Evolutionary conservation across 2,113 vertebrate species (phyloP).

Genomic region (Catagonus wagneri): DNA sequence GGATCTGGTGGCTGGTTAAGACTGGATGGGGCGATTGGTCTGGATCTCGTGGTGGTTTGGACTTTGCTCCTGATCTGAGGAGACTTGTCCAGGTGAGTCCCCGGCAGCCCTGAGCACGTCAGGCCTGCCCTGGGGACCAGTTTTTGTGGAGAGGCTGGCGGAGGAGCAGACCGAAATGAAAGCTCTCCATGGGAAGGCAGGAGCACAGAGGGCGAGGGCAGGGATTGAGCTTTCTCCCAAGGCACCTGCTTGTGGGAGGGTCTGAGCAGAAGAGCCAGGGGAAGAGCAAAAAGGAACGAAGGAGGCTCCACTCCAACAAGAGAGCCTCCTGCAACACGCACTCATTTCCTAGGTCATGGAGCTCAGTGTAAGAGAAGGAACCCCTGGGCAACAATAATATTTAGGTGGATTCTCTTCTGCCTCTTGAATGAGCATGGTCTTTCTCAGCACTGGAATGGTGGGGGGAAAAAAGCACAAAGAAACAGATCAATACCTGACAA

Average conservation of each 20-base stretch:
- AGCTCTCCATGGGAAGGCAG: not conserved
- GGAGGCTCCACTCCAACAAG: no score
- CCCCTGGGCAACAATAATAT: not conserved
- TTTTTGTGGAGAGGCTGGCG: not conserved
- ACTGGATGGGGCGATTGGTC: not conserved
- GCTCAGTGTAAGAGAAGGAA: not conserved
- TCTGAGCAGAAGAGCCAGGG: not conserved
- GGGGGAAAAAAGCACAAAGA: not conserved
- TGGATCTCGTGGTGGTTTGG: not conserved
- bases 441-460: not conserved
- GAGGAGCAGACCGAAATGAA: not conserved
- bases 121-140: no score
- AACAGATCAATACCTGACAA: slow-evolving; percentile 36
- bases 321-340: not conserved
- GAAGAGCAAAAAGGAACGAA: not conserved
- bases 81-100: not conserved
- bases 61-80: not conserved
- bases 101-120: not conserved
- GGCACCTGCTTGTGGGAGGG: not conserved
- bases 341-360: not conserved
- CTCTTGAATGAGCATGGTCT: not conserved
- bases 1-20: not conserved
- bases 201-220: not conserved
- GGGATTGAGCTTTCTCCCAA: no score
- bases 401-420: not conserved